Evolutionary conservation across 2,113 vertebrate genomes (phyloP), one percentile per base, ranked within the genome.

Genomic region (Corythornis madagascariensis): DNA sequence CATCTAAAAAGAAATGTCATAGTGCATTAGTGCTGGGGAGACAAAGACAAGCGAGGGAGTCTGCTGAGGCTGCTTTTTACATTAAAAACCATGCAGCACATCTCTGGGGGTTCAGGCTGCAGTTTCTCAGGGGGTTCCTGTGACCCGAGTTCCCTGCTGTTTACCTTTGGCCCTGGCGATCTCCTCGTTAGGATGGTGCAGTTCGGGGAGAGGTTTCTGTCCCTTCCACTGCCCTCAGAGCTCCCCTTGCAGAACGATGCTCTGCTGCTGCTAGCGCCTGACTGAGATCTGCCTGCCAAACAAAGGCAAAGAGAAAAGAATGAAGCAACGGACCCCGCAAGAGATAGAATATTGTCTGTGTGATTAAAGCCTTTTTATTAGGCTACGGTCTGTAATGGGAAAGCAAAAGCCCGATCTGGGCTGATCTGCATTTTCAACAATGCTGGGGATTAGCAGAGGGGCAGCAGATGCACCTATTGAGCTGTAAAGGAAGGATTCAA

Each of bases 371-470:
- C 82, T 74, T 90, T 94, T 86, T 83, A 88, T 93, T 93, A 81
- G 93, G 53, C 45, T 72, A 7, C 11, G 67, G 90, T 64, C 73
- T 77, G 71, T 90, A 89, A 83, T 79, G 69, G 72, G 82, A 70
- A 87, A 75, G 72, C 78, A 94, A 77, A 88, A 81, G 65, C 89
- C 33, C 52, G 60, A 87, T 94, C 91, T 95, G 63, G 65, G 12
- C 76, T 86, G 82, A 94, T 96, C 92, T 96, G 95, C 90, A 94
- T 96, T 95, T 95, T 96, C 90, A 94, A 96, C 93, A 89, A 80
- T 33, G 84, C 31, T 76, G 84, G 69, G 93, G 90, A 95, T 95
- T 96, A 96, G 88, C 85, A 77, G 91, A 95, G 82, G 78, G 88
- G 76, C 75, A 93, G 92, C 94, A 96, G 94, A 95, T 95, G 94